A percentile compares a stretch with the other conserved stretches of the same genome.
phyloP scores from a whole-genome alignment of 1,140 invertebrate genomes.

The Magallana angulata region DNA sequence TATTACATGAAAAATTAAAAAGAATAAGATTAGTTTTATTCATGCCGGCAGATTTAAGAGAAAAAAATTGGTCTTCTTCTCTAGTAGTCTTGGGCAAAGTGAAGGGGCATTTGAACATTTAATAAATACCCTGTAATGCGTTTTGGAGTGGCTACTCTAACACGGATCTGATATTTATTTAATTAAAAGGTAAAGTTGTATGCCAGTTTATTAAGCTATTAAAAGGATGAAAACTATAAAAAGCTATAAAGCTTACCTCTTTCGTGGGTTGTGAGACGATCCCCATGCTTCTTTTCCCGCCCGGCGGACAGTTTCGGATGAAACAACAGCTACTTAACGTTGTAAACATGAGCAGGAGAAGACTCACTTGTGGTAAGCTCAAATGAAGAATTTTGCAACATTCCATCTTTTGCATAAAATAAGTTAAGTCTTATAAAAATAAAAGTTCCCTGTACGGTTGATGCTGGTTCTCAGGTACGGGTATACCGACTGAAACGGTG shows the following conservation, averaged over 20 bases:
- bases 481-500: background rate
- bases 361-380: background rate
- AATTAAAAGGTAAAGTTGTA: too few species aligned
- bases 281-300: conserved; percentile 70
- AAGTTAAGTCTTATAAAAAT: background rate
- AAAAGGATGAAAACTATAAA: too few species aligned
- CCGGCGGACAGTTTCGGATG: conserved; percentile 72
- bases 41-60: too few species aligned
- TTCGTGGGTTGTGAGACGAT: conserved; percentile 42
- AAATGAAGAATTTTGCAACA: background rate
- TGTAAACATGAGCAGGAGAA: background rate
- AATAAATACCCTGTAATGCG: too few species aligned
- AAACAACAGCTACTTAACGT: conserved; percentile 59
- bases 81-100: too few species aligned
- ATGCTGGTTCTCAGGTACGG: background rate
- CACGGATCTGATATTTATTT: too few species aligned
- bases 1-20: too few species aligned
- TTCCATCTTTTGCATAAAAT: conserved; percentile 25
- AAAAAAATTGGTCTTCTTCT: too few species aligned
- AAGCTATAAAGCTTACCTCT: conserved; percentile 51
- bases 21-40: too few species aligned
- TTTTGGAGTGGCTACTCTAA: too few species aligned
- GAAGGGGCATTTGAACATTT: too few species aligned
- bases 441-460: background rate
- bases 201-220: too few species aligned